Evolutionary conservation across 2,888 invertebrate species (phyloP).

Genomic region (Leptodirus hochenwartii): DNA sequence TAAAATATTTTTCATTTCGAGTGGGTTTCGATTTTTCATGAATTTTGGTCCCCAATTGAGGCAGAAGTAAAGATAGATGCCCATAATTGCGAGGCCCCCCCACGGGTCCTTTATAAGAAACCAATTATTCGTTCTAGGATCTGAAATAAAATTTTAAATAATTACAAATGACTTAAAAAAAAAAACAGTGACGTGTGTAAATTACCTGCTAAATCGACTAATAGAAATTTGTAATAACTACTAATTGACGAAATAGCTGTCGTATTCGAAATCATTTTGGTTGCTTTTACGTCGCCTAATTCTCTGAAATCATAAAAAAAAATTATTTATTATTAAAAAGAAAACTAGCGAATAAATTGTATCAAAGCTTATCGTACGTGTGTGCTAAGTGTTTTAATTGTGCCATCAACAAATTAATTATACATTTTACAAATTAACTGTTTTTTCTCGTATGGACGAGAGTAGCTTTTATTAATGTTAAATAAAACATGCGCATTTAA

Average conservation of each 20-base stretch:
- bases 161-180: not conserved
- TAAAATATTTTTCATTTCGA: slow-evolving; percentile 57
- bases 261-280: slow-evolving; percentile 5
- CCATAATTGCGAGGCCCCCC: slow-evolving; percentile 46
- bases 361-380: too few species aligned
- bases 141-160: slow-evolving; percentile 22
- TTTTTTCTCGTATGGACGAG: too few species aligned
- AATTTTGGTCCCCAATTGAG: slow-evolving; percentile 63
- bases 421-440: too few species aligned
- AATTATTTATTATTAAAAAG: too few species aligned
- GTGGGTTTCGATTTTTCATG: slow-evolving; percentile 77
- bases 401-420: too few species aligned
- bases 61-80: slow-evolving; percentile 53
- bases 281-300: slow-evolving; percentile 6
- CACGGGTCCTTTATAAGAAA: slow-evolving; percentile 54
- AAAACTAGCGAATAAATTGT: too few species aligned
- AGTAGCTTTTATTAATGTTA: too few species aligned
- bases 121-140: slow-evolving; percentile 46
- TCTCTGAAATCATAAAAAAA: too few species aligned
- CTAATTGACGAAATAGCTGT: slow-evolving; percentile 7
- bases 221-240: slow-evolving; percentile 9
- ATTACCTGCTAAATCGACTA: slow-evolving; percentile 12
- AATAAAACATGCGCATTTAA: too few species aligned
- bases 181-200: not conserved
- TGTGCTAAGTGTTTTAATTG: too few species aligned